Evolutionary conservation across 2,888 invertebrate species (phyloP).

Genomic region (Agrenia bidenticulata): DNA sequence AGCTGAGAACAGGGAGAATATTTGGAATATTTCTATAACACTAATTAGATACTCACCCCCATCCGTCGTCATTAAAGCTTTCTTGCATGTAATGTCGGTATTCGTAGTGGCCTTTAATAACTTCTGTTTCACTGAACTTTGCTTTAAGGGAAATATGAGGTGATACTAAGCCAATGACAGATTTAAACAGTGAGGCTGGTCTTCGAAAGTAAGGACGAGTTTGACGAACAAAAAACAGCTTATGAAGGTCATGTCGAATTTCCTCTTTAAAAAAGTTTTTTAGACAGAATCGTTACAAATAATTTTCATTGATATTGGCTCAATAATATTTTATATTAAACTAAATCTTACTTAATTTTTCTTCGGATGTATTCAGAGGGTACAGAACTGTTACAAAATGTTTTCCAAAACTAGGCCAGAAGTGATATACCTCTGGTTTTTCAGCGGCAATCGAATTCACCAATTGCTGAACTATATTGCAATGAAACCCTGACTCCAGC

Average conservation of each 20-base stretch:
- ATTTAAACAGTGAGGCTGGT: slow-evolving; percentile 55
- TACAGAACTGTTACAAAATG: slow-evolving; percentile 76
- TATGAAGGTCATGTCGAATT: slow-evolving; percentile 69
- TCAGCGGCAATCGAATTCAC: slow-evolving; percentile 50
- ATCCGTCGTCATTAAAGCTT: slow-evolving; percentile 90
- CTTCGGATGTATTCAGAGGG: slow-evolving; percentile 67
- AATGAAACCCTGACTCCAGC: slow-evolving; percentile 45
- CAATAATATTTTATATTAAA: background rate
- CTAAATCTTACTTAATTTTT: slow-evolving; percentile 65
- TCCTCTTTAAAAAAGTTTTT: slow-evolving; percentile 61
- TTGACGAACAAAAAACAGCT: slow-evolving; percentile 67
- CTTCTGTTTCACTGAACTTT: slow-evolving; percentile 55
- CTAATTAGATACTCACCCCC: slow-evolving; percentile 66
- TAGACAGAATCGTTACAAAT: background rate
- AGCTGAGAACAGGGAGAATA: too few species aligned
- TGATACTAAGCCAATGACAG: slow-evolving; percentile 41
- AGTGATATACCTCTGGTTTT: slow-evolving; percentile 71
- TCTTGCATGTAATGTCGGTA: slow-evolving; percentile 98
- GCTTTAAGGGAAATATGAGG: slow-evolving; percentile 48
- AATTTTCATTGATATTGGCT: slow-evolving; percentile 3
- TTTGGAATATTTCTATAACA: background rate
- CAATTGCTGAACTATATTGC: slow-evolving; percentile 48
- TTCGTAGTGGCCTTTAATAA: slow-evolving; percentile 77
- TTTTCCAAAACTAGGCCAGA: slow-evolving; percentile 69
- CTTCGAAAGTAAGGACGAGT: slow-evolving; percentile 74